phyloP scores from a whole-genome alignment of 2,113 vertebrate genomes.

The Psephotus haematonotus region DNA sequence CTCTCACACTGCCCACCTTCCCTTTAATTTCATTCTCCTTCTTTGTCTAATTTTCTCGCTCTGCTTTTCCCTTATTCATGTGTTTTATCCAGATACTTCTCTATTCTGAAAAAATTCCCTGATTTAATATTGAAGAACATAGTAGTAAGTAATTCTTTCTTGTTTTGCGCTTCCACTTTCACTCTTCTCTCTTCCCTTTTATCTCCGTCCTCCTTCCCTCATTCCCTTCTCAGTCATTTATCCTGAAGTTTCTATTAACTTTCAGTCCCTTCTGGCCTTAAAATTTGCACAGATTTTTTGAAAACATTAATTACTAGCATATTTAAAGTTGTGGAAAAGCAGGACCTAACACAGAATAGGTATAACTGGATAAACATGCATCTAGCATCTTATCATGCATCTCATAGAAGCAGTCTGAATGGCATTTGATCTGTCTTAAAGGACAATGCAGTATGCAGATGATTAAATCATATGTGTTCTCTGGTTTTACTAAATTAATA shows the following conservation, averaged over 20 bases:
- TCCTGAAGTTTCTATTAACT: not conserved
- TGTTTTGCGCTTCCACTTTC: not conserved
- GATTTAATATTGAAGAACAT: not conserved
- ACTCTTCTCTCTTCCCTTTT: not conserved
- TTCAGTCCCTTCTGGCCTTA: not conserved
- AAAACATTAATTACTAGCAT: not conserved
- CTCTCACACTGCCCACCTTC: not conserved
- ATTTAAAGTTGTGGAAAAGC: not conserved
- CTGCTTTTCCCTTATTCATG: not conserved
- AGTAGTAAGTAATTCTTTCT: not conserved
- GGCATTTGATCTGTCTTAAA: not conserved
- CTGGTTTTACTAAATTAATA: not conserved
- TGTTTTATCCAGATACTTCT: not conserved
- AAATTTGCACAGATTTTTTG: not conserved
- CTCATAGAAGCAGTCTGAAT: not conserved
- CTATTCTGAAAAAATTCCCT: not conserved
- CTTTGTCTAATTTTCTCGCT: not conserved
- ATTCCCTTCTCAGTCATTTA: not conserved
- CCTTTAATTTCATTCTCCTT: not conserved
- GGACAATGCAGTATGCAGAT: not conserved
- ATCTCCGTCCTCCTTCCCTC: not conserved
- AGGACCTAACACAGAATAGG: not conserved
- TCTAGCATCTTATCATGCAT: accelerated
- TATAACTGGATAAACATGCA: not conserved
- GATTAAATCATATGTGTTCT: not conserved